These are phyloP conservation scores for Hyles vespertilio DNA, from an alignment of 1,140 invertebrate genomes.

Conservation along the genomic window DNA sequence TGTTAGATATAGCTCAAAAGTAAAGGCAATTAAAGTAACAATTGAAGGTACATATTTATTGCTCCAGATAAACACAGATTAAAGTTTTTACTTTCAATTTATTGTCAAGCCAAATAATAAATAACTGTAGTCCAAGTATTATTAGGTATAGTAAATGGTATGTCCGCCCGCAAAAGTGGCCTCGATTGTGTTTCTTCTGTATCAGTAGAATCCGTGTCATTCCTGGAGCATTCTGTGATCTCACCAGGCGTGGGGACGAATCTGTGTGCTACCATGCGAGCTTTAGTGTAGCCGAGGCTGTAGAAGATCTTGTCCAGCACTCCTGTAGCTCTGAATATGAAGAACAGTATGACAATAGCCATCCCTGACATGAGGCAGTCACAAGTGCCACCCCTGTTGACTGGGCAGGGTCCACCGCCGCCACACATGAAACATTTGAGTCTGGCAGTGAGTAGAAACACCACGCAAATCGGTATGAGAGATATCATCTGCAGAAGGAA, in stretches of 20 bases:
- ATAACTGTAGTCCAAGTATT: constrained; percentile 13
- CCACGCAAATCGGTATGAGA: constrained; percentile 52
- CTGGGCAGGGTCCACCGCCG: constrained; percentile 45
- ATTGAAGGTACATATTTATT: too few relatives aligned
- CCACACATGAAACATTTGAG: constrained; percentile 59
- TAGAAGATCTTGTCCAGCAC: constrained; percentile 57
- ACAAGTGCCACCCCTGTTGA: constrained; percentile 42
- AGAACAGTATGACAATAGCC: constrained; percentile 48
- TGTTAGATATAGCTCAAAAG: too few relatives aligned
- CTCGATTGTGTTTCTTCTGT: background rate
- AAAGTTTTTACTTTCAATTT: background rate
- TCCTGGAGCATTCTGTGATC: constrained; percentile 47
- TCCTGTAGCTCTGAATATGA: constrained; percentile 55
- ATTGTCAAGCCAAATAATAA: constrained; percentile 12
- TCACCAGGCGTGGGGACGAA: constrained; percentile 46
- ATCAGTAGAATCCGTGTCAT: constrained; percentile 27
- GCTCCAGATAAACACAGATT: background rate
- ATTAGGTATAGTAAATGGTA: background rate
- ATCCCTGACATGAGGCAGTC: constrained; percentile 51
- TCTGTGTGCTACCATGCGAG: constrained; percentile 10
- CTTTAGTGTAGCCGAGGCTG: constrained; percentile 47
- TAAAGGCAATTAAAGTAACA: too few relatives aligned
- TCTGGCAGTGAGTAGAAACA: constrained; percentile 50
- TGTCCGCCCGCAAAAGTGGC: background rate
- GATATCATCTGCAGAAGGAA: constrained; percentile 59